Percentiles rank a stretch among this genome's conserved stretches.
Conservation (phyloP, 1,140 invertebrate species). For the Achatina immaculata region DNA sequence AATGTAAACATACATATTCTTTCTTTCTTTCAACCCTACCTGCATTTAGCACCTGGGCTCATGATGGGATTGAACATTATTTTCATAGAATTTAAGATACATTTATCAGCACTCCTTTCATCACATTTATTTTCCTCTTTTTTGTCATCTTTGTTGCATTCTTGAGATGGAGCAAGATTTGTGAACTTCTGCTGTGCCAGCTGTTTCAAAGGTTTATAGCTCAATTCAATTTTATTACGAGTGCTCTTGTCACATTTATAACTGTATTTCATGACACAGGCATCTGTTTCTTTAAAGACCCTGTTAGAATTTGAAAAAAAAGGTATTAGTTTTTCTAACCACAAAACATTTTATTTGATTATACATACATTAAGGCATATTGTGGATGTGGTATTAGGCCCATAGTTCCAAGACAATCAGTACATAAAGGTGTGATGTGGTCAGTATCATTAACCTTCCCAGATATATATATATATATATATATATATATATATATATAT, state of each 20-base stretch:
- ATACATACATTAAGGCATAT: no score
- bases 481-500: no score
- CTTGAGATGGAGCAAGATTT: not conserved
- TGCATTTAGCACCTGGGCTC: conserved; percentile 14
- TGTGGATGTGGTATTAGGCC: no score
- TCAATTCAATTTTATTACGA: not conserved
- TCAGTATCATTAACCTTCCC: no score
- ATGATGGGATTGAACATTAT: not conserved
- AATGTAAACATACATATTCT: no score
- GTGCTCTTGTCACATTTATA: conserved; percentile 29
- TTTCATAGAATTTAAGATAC: conserved; percentile 4
- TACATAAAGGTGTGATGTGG: no score
- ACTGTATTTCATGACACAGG: conserved; percentile 34
- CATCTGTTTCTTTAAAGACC: conserved; percentile 18
- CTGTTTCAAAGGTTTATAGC: not conserved
- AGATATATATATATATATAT: no score
- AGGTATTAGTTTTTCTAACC: no score
- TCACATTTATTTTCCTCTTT: not conserved
- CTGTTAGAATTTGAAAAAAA: conserved; percentile 14
- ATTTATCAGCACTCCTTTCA: not conserved
- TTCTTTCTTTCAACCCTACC: not conserved
- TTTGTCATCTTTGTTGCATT: not conserved
- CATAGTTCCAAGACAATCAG: no score
- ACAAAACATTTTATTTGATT: no score
- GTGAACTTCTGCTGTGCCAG: conserved; percentile 15